Evolutionary conservation across 2,113 vertebrate genomes (phyloP), one percentile per base, ranked within the genome.

Genomic region (Tenebrosternarchus preto): DNA sequence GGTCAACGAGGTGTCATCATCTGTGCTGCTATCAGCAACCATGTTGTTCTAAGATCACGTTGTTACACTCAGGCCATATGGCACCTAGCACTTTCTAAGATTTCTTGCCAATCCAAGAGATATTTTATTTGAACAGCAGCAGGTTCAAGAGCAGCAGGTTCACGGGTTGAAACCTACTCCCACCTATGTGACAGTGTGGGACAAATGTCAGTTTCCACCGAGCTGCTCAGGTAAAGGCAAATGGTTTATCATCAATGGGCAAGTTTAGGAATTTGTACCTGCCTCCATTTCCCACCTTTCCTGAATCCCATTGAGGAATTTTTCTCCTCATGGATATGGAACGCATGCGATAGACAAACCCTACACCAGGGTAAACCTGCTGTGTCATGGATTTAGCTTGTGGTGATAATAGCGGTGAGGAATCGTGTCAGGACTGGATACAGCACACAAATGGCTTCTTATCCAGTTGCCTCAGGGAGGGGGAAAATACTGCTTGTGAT

Each of bases 1-100:
- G 53, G 53, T 55, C 36, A 36, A 36, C 36, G 36, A 36, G 36
- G 50, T 59, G 50, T 77, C 66, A 69, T 56, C 15, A 69, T 76
- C 66, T 77, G 66, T 81, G 80, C 56, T 70, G 66, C 80, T 76
- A 50, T 74, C 22, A 78, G 76, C 46, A 82, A 60, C 50, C 68
- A 68, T 36, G 22, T 50, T 63, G 70, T 83, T 76, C 36, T 76
- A n/a, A 29, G 73, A 76, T 61, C 73, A 76, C 57, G 66, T 76
- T 77, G 80, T 61, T 68, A 77, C 73, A 61, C 73, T 82, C 19
- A 25, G 66, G 31, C 61, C 72, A 81, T 75, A 68, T 69, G 68
- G 59, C 72, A 81, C 31, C 61, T 24, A 68, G 72, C 72, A 75
- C 63, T n/a, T 46, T 80, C 79, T 68, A 66, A 81, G 60, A 67